A percentile compares a stretch with the other conserved stretches of the same genome.
phyloP scores from a whole-genome alignment of 2,797 vertebrate species.

The Lacerta viridis region DNA sequence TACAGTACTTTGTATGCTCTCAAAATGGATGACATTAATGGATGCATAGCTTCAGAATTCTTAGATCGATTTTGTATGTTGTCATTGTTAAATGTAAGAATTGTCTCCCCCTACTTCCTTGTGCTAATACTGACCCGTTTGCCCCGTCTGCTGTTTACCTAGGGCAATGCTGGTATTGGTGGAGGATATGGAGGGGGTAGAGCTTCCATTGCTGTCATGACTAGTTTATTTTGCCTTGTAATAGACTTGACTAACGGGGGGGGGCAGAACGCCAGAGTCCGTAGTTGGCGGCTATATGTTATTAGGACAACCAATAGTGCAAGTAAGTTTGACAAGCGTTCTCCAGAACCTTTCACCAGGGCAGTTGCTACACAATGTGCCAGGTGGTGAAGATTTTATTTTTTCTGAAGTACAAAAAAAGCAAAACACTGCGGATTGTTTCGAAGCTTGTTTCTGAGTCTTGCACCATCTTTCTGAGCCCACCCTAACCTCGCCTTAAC shows the following conservation, averaged over 20 bases:
- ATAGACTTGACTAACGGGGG: not conserved
- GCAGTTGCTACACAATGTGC: no score
- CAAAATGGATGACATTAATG: no score
- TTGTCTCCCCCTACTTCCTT: not conserved
- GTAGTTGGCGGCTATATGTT: no score
- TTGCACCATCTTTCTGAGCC: not conserved
- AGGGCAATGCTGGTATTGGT: not conserved
- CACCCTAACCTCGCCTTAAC: not conserved
- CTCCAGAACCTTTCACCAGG: no score
- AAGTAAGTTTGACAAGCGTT: no score
- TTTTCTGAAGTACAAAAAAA: no score
- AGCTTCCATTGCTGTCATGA: no score
- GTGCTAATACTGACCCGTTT: no score
- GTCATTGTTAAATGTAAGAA: not conserved
- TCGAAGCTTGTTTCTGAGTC: not conserved
- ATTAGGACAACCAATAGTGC: no score
- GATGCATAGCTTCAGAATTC: not conserved
- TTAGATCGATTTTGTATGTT: not conserved
- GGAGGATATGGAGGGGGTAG: not conserved
- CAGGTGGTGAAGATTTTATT: no score
- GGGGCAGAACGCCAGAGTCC: not conserved
- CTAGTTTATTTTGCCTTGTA: not conserved
- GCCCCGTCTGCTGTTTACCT: no score
- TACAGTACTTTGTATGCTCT: not conserved
- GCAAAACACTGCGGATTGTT: no score